Evolutionary conservation across 2,113 vertebrate genomes (phyloP), one percentile per base, ranked within the genome.

Genomic region (Platichthys stellatus): DNA sequence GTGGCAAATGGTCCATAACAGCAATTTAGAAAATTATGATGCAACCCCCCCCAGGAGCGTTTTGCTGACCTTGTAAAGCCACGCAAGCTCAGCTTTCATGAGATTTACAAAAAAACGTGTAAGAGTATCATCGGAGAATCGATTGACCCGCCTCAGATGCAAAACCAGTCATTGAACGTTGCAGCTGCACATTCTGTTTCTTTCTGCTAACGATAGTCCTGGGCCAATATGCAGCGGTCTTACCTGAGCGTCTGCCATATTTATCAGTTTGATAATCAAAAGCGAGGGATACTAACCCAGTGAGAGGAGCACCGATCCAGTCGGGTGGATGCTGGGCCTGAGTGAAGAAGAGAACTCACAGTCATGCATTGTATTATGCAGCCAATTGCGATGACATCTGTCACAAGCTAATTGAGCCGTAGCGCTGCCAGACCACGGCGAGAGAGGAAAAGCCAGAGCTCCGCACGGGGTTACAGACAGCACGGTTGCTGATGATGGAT

Each of bases 311-410:
- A 12, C n/a, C 58, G 59, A 69, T 77, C 74, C 26, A 72, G 74
- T 77, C 43, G 28, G 51, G 1, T 45, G 63, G 17, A 14, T 38
- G 56, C 24, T 59, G 72, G 35, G 31, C 28, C 59, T 56, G 18
- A 62, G 61, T 15, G 21, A 62, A 69, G 35, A 45, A 8, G 23
- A 51, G 63, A 68, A 53, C 43, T 54, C 51, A 10, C 20, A 54
- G 17, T 60, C 53, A 35, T 20, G 43, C n/a, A 26, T 4, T 54
- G 60, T 9, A 35, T 64, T 74, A n/a, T 63, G 10, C 28, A 43
- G 28, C 14, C 17, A 67, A 51, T 65, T 78, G 63, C 75, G 75
- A 72, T 69, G 10, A 72, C 51, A 68, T 53, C 58, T 78, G 58
- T 75, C 38, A 71, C 3, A 31, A 38, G 62, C 74, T 71, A 75